These are phyloP conservation scores for Epirrhoe tristata DNA, from an alignment of 2,888 invertebrate genomes.

Conservation along the genomic window DNA sequence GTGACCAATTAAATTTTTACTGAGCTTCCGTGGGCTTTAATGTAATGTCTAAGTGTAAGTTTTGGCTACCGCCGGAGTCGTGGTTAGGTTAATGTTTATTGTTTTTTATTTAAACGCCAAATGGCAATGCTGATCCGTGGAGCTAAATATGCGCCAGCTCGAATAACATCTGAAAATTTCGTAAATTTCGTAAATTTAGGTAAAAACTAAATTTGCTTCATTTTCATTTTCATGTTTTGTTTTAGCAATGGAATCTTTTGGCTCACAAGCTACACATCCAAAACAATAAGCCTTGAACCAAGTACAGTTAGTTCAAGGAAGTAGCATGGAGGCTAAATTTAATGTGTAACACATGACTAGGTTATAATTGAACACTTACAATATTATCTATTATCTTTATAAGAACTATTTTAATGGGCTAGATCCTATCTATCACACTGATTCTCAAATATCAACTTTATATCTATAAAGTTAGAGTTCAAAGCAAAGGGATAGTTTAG, in stretches of 20 bases:
- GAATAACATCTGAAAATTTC: too few species aligned
- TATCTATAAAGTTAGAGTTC: not conserved
- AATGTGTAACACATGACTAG: conserved; percentile 67
- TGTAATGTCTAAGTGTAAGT: too few species aligned
- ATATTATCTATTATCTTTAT: conserved; percentile 50
- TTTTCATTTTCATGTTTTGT: too few species aligned
- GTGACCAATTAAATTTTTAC: not conserved
- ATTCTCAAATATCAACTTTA: conserved; percentile 33
- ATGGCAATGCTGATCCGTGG: too few species aligned
- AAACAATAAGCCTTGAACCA: conserved; percentile 1
- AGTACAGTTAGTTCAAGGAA: conserved; percentile 56
- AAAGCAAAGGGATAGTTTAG: not conserved
- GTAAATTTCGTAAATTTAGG: too few species aligned
- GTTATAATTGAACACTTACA: conserved; percentile 64
- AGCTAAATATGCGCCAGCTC: too few species aligned
- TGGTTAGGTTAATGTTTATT: not conserved
- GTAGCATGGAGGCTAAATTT: conserved; percentile 54
- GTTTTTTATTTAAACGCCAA: not conserved
- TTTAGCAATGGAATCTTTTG: too few species aligned
- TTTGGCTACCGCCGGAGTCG: too few species aligned
- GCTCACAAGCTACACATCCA: too few species aligned
- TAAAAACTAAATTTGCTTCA: too few species aligned
- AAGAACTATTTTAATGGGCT: conserved; percentile 42
- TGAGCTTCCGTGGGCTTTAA: not conserved
- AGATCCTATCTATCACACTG: conserved; percentile 31